Evolutionary conservation across 1,140 invertebrate species (phyloP).

Genomic region (Drosophila simulans): DNA sequence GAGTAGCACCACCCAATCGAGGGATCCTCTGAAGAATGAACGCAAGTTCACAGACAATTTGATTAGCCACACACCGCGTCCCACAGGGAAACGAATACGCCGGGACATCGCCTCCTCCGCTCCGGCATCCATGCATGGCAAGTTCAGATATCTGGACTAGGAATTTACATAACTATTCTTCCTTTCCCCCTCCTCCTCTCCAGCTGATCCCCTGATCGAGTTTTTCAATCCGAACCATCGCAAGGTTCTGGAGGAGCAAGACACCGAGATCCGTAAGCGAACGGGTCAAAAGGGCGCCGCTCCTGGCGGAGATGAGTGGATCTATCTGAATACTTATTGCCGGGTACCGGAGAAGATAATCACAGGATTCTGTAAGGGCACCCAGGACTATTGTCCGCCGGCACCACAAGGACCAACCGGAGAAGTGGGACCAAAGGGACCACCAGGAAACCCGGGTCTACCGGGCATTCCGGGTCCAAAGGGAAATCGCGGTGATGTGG

Average conservation of each 20-base stretch:
- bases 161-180: neutral
- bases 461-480: slow-evolving; percentile 88
- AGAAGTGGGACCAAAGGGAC: slow-evolving; percentile 87
- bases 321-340: slow-evolving; percentile 92
- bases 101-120: slow-evolving; percentile 53
- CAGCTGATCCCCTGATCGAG: slow-evolving; percentile 87
- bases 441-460: slow-evolving; percentile 86
- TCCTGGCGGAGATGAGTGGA: slow-evolving; percentile 89
- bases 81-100: slow-evolving; percentile 45
- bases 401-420: slow-evolving; percentile 89
- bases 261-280: slow-evolving; percentile 86
- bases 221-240: slow-evolving; percentile 89
- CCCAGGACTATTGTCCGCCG: slow-evolving; percentile 92
- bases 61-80: slow-evolving; percentile 22
- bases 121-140: slow-evolving; percentile 69
- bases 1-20: neutral
- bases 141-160: neutral
- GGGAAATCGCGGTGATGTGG: slow-evolving; percentile 85
- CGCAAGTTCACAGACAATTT: slow-evolving; percentile 63
- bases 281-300: slow-evolving; percentile 87
- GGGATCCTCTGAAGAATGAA: slow-evolving; percentile 53
- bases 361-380: slow-evolving; percentile 84
- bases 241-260: slow-evolving; percentile 87
- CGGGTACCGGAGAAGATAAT: slow-evolving; percentile 87
- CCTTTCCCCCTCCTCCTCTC: neutral